Conservation (phyloP, 2,888 invertebrate genomes). For the Aphelenchoides bicaudatus region DNA sequence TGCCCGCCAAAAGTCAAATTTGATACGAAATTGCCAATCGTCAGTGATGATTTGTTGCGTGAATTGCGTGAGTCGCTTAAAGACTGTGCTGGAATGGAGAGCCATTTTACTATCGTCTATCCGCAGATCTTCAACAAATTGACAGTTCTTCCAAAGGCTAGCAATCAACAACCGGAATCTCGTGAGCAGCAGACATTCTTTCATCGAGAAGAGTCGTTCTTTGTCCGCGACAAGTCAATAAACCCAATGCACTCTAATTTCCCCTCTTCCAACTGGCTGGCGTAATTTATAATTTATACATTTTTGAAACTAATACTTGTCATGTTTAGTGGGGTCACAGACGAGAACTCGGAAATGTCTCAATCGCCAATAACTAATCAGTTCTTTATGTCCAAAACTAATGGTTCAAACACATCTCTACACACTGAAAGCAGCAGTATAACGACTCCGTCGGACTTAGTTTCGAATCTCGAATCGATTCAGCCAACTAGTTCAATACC, state of each 20-base stretch:
- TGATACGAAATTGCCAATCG: conserved; percentile 44
- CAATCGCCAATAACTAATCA: conserved; percentile 18
- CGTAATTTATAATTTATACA: conserved; percentile 14
- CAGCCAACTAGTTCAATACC: neutral
- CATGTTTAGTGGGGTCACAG: neutral
- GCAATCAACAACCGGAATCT: too few relatives aligned
- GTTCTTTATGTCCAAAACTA: conserved; percentile 8
- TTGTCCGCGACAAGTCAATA: conserved; percentile 40
- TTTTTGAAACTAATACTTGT: neutral
- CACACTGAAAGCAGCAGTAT: conserved; percentile 23
- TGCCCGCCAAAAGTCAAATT: conserved; percentile 64
- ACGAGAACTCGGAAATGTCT: conserved; percentile 15
- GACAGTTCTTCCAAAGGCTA: conserved; percentile 24
- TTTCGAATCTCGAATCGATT: conserved; percentile 18
- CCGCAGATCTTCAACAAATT: conserved; percentile 39
- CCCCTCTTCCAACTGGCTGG: conserved; percentile 45
- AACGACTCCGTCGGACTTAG: conserved; percentile 27
- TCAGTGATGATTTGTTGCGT: conserved; percentile 41
- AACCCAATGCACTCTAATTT: conserved; percentile 40
- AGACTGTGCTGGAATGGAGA: conserved; percentile 34
- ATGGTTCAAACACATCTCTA: conserved; percentile 30
- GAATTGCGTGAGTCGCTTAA: conserved; percentile 33
- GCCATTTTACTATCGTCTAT: conserved; percentile 36
- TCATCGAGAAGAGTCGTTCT: conserved; percentile 49
- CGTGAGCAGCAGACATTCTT: conserved; percentile 12